Evolutionary conservation across 2,113 vertebrate species (phyloP).

Genomic region (Podilymbus podiceps): DNA sequence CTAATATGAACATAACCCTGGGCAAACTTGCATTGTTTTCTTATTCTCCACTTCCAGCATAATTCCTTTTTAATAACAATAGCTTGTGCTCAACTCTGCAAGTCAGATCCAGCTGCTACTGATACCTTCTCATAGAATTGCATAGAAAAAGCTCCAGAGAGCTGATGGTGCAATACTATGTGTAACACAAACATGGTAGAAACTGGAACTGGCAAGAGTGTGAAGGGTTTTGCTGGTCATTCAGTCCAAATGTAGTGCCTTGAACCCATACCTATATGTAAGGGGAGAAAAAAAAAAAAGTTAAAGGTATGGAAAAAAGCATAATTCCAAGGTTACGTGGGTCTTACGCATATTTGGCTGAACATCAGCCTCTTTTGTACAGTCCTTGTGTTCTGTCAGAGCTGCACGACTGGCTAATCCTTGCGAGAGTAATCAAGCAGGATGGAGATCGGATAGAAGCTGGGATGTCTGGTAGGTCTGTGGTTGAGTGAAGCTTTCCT

Average conservation of each 20-base stretch:
- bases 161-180: not conserved
- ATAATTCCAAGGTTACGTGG: not conserved
- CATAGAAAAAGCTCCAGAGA: not conserved
- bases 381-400: not conserved
- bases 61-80: not conserved
- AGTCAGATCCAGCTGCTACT: not conserved
- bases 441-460: not conserved
- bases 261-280: not conserved
- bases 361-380: not conserved
- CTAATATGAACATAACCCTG: not conserved
- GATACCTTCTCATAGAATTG: not conserved
- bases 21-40: not conserved
- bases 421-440: not conserved
- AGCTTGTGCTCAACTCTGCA: not conserved
- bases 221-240: not conserved
- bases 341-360: not conserved
- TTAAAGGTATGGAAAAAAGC: not conserved
- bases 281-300: not conserved
- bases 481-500: constrained; percentile 13
- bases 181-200: not conserved
- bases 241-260: not conserved
- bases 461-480: not conserved
- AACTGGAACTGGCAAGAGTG: not conserved
- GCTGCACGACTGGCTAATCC: not conserved
- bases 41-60: not conserved